Base-by-base conservation (phyloP, 2,888 invertebrate genomes). In the Balanococcus diminutus region DNA sequence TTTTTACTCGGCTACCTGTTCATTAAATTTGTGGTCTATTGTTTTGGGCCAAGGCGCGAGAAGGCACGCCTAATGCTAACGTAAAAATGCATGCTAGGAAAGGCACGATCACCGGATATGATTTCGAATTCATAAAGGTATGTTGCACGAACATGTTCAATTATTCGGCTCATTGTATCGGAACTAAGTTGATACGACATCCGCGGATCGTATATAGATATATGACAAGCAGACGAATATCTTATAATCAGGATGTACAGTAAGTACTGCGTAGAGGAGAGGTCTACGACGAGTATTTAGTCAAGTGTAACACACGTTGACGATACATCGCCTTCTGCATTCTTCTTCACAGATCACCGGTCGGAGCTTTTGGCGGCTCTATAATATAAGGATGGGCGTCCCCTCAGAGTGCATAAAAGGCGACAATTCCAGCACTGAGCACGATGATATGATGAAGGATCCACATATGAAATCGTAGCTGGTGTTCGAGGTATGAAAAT, bases 241-340 rank as follows among this genome's bases (percentile, higher is more conserved):
- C 46, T 16, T 46, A 46, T 14, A n/a, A 36, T 36, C 36, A 36
- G 36, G 36, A 36, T 36, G 36, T 36, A 36, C 36, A 6, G 8
- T 36, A 36, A 8, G 36, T 36, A 36, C 36, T 6, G 36, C 36
- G 36, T 36, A 6, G 3, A 36, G 8, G 5, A 8, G 19, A 51
- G 19, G 51, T 19, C n/a, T 51, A 51, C 3, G 3, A 36, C 36
- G 8, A 36, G 75, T 75, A 32, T 32, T 75, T 32, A 75, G 75
- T 75, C 75, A 75, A 75, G 75, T 75, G 75, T 75, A 75, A 75
- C 75, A 56, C 42, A 67, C 67, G 67, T 67, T 75, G 75, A 75
- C 75, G 75, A 75, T 28, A 11, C 11, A 67, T 75, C 32, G 75
- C 32, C 75, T 75, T 75, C n/a, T n/a, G n/a, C n/a, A n/a, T n/a